Evolutionary conservation across 2,888 invertebrate genomes (phyloP).

Genomic region (Serripes groenlandicus): DNA sequence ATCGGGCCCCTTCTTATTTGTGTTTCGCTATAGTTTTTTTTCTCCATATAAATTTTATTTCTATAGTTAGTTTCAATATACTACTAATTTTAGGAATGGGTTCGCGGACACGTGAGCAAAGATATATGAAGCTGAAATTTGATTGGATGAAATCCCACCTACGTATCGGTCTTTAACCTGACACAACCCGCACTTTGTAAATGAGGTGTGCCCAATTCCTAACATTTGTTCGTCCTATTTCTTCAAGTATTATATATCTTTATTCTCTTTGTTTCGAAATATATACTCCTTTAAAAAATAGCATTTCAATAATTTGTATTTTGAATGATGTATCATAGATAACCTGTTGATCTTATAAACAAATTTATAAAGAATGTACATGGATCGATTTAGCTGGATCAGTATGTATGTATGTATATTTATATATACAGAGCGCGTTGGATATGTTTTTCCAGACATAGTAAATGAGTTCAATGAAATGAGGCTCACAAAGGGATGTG

Average conservation of each 20-base stretch:
- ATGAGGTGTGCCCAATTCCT: neutral
- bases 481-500: neutral
- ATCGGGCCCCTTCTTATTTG: neutral
- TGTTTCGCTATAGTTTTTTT: conserved; percentile 23
- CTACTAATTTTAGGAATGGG: conserved; percentile 10
- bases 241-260: too few relatives aligned
- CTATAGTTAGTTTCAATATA: conserved; percentile 8
- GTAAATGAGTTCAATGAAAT: conserved; percentile 6
- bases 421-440: neutral
- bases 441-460: conserved; percentile 21
- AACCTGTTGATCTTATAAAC: too few relatives aligned
- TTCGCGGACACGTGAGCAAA: conserved; percentile 17
- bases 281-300: too few relatives aligned
- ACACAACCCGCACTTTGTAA: neutral
- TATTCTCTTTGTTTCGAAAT: too few relatives aligned
- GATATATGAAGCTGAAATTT: conserved; percentile 1
- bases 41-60: neutral
- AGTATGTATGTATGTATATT: too few relatives aligned
- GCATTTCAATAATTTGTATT: too few relatives aligned
- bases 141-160: conserved; percentile 9
- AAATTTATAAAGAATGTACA: too few relatives aligned
- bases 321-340: too few relatives aligned
- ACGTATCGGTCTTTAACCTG: neutral
- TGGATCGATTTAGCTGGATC: too few relatives aligned
- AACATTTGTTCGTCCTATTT: too few relatives aligned